phyloP scores from a whole-genome alignment of 2,888 invertebrate genomes.

The Rhamnusium bicolor region DNA sequence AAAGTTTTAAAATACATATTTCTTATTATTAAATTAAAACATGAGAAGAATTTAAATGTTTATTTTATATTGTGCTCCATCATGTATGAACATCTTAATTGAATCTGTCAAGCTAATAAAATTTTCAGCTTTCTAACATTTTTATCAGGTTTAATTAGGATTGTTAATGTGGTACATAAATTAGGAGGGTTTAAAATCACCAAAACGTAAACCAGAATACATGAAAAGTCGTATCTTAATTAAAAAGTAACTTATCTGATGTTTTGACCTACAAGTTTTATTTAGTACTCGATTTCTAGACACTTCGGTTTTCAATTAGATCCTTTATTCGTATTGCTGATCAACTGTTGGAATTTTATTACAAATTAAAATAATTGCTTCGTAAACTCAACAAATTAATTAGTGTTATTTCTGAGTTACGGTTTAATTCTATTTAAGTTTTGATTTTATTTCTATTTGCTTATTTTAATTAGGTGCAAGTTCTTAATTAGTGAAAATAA shows the following conservation, averaged over 20 bases:
- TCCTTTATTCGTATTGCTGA: conserved; percentile 23
- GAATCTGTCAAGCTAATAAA: conserved; percentile 20
- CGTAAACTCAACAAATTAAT: conserved; percentile 52
- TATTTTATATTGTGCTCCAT: no score
- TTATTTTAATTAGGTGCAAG: neutral
- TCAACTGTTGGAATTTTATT: conserved; percentile 48
- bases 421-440: conserved; percentile 34
- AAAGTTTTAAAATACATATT: no score
- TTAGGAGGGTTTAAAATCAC: conserved; percentile 39
- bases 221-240: conserved; percentile 41
- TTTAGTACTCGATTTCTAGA: conserved; percentile 52
- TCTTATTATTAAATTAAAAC: no score
- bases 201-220: conserved; percentile 45
- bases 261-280: conserved; percentile 47
- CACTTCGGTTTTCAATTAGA: conserved; percentile 51
- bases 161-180: conserved; percentile 41
- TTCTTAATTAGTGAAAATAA: neutral
- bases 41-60: no score
- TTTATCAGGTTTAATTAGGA: conserved; percentile 32
- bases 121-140: conserved; percentile 26
- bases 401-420: conserved; percentile 29
- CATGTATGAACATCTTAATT: no score
- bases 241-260: conserved; percentile 46
- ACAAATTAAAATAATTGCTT: conserved; percentile 51
- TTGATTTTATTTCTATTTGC: conserved; percentile 9